Evolutionary conservation across 2,113 vertebrate genomes (phyloP), one percentile per base, ranked within the genome.

Genomic region (Furnarius figulus): DNA sequence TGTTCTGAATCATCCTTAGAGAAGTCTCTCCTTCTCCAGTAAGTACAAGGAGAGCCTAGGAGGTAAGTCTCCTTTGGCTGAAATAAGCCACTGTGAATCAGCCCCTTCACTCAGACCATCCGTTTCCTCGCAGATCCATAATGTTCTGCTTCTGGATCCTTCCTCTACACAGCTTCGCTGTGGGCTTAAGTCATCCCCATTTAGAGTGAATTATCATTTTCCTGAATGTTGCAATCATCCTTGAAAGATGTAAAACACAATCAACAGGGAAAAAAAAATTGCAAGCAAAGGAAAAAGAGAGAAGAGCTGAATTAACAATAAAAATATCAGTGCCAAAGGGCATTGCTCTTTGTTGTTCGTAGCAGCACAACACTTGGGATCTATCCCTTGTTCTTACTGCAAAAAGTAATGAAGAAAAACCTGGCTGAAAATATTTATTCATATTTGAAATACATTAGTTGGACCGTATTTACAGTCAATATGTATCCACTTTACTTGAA

Each of bases 291-390:
- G 65, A 68, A 84, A 80, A 92, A 85, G 24, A 68, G 61, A 58
- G 74, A 95, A 92, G 52, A 89, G 21, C 10, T 78, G 65, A 95
- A 92, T 35, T 78, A 95, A 89, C 61, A 89, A 67, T 55, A 63
- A 84, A 93, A 88, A 49, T 61, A 75, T 23, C 40, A 42, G 16
- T 39, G 49, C 28, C 49, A 49, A 79, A 93, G 37, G 56, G 87
- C 44, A 81, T 46, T 31, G 50, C 21, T 84, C 47, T 88, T 87
- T 78, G 40, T 42, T 85, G 42, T 56, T 56, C 30, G 5, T 79
- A 37, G 20, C 23, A 83, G 33, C 31, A 49, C 3, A 7, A 65
- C 37, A 47, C 24, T 33, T 7, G 17, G 66, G 23, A 76, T 61
- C 56, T 66, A 63, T 61, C 42, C 40, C 30, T 75, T 17, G 2